Evolutionary conservation across 2,113 vertebrate species (phyloP).

Genomic region (Pygoscelis antarcticus): DNA sequence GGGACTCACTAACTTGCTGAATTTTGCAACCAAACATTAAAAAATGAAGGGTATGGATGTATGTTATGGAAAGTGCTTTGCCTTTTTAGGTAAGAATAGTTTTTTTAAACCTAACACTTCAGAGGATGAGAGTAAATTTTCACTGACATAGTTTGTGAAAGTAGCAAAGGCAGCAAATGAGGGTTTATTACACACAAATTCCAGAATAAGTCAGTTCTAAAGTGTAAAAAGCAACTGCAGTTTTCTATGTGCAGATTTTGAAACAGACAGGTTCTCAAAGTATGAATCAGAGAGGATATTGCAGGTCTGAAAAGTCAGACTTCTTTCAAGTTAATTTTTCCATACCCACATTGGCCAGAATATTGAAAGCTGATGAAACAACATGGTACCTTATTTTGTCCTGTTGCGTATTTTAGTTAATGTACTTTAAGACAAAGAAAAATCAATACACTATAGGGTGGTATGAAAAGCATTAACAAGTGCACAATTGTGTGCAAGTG

Average conservation of each 20-base stretch:
- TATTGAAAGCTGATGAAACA: not conserved
- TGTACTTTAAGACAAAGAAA: not conserved
- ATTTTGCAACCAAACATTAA: not conserved
- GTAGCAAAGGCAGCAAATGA: not conserved
- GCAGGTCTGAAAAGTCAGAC: not conserved
- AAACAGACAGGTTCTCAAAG: not conserved
- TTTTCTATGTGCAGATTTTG: not conserved
- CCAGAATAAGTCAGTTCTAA: not conserved
- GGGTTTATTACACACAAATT: not conserved
- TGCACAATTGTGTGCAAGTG: not conserved
- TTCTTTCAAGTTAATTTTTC: not conserved
- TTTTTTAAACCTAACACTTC: not conserved
- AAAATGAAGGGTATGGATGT: not conserved
- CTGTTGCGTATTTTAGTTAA: not conserved
- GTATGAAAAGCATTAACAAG: not conserved
- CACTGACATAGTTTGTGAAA: not conserved
- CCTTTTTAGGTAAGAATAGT: not conserved
- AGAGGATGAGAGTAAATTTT: not conserved
- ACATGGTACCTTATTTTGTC: not conserved
- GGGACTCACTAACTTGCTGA: not conserved
- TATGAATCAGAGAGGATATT: not conserved
- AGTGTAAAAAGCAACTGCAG: not conserved
- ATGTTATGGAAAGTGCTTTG: not conserved
- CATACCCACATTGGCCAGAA: not conserved
- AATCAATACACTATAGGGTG: accelerated